Percentiles rank a stretch among this genome's conserved stretches.
Conservation (phyloP, 2,888 invertebrate genomes). For the Malthinus seriepunctatus region DNA sequence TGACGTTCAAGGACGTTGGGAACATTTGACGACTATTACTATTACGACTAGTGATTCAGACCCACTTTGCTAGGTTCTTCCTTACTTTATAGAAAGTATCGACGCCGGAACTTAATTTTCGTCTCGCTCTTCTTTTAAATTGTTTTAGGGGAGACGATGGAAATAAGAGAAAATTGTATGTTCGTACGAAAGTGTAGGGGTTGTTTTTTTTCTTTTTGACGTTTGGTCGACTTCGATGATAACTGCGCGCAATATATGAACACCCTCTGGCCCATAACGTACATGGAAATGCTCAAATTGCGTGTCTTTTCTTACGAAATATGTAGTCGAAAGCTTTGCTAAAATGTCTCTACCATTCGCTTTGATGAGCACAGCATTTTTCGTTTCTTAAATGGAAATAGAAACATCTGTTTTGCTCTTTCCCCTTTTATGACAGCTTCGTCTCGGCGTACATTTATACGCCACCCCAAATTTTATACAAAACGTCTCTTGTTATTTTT, state of each 20-base stretch:
- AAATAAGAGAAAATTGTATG: constrained; percentile 1
- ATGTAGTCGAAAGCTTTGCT: constrained; percentile 33
- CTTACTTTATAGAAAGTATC: constrained; percentile 9
- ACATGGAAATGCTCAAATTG: constrained; percentile 47
- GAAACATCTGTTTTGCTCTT: constrained; percentile 27
- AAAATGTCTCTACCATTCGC: constrained; percentile 26
- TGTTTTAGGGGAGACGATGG: constrained; percentile 3
- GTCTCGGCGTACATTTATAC: no score
- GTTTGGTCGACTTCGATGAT: constrained; percentile 37
- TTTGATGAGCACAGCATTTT: constrained; percentile 27
- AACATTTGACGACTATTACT: constrained; percentile 41
- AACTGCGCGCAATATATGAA: constrained; percentile 40
- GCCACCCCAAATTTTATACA: no score
- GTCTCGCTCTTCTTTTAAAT: constrained; percentile 13
- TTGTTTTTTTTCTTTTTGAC: constrained; percentile 37
- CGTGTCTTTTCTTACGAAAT: constrained; percentile 45
- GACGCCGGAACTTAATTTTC: constrained; percentile 5
- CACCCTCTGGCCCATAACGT: constrained; percentile 45
- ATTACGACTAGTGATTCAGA: constrained; percentile 47
- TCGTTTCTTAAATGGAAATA: constrained; percentile 28
- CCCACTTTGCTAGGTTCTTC: constrained; percentile 28
- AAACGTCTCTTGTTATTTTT: no score
- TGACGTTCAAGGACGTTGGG: constrained; percentile 41
- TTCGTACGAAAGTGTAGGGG: constrained; percentile 30
- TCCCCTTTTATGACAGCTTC: constrained; percentile 22